Evolutionary conservation across 2,888 invertebrate species (phyloP), one percentile per base, ranked within the genome.

Genomic region (Mythimna lalbum): DNA sequence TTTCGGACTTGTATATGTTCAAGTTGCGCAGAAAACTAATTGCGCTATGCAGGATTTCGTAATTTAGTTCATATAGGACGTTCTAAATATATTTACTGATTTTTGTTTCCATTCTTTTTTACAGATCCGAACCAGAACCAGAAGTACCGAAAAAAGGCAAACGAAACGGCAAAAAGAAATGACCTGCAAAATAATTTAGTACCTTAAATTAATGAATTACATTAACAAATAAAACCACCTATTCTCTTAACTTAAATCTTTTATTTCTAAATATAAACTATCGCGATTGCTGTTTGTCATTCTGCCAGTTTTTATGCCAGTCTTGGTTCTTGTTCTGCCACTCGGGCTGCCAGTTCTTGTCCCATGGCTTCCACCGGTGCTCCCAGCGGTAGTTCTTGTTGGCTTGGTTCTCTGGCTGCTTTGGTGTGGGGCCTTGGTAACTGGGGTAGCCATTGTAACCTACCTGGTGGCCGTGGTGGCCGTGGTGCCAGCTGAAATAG

Each of bases 111-210:
- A 10, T 27, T 23, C 23, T 55, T 56, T 69, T 36, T 89, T 89
- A 0, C 87, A 95, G 95, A 69, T 94, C 95, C 2, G 94, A 94
- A 53, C 92, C 95, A 4, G 94, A 94, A 68, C 87, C 90, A 0
- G 95, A 95, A 83, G 52, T 87, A 64, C 85, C 83, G 73, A 77
- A 88, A 23, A 95, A 93, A 87, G 88, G 89, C 53, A 94, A 92
- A 86, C 83, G 88, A 7, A 92, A 91, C 33, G 90, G 84, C 66
- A 93, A 91, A 82, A 92, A 92, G 82, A 92, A 92, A 80, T 89
- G 82, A 67, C 59, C 4, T 81, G 79, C 43, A 43, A 73, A 55
- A 61, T 72, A 23, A 43, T 21, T 53, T 21, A n/a, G 19, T 23
- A 27, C 27, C 4, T 33, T 21, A 5, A 31, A 19, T 9, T 39